Evolutionary conservation across 2,888 invertebrate species (phyloP).

Genomic region (Athalia circularis): DNA sequence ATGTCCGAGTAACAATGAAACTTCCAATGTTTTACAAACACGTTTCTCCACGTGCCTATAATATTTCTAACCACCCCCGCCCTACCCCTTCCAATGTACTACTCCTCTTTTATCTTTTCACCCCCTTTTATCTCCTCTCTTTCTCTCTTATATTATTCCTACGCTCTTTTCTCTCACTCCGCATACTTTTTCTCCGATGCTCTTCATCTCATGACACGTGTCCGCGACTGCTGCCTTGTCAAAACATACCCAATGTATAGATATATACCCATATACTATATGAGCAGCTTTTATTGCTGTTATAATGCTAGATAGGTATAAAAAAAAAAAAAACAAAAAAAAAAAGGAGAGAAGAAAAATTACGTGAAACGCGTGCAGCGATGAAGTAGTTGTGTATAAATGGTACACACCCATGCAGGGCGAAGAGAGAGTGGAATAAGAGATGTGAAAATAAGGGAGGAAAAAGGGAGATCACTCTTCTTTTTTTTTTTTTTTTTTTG

Average conservation of each 20-base stretch:
- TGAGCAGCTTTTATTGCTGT: too few species aligned
- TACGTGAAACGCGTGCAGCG: background rate
- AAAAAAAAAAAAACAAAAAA: too few species aligned
- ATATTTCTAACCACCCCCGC: slow-evolving; percentile 29
- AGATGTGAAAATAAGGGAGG: background rate
- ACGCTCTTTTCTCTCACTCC: background rate
- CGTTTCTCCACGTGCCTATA: slow-evolving; percentile 69
- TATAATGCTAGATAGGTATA: too few species aligned
- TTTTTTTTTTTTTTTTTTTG: too few species aligned
- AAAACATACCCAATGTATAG: slow-evolving; percentile 66
- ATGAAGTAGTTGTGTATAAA: background rate
- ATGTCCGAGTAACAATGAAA: slow-evolving; percentile 70
- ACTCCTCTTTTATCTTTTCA: too few species aligned
- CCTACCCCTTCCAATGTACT: too few species aligned
- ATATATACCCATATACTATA: too few species aligned
- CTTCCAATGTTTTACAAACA: slow-evolving; percentile 73
- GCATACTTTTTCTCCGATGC: too few species aligned
- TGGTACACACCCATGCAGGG: too few species aligned
- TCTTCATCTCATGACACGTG: slow-evolving; percentile 20
- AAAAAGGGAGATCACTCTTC: too few species aligned
- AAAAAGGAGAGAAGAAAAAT: background rate
- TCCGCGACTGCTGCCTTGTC: slow-evolving; percentile 62
- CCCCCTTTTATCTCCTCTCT: too few species aligned
- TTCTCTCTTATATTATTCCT: background rate
- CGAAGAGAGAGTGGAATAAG: background rate